Percentiles rank a stretch among this genome's conserved stretches.
Evolutionary conservation across 2,797 vertebrate genomes (phyloP).

Genomic region (Phyllotis vaccarum): DNA sequence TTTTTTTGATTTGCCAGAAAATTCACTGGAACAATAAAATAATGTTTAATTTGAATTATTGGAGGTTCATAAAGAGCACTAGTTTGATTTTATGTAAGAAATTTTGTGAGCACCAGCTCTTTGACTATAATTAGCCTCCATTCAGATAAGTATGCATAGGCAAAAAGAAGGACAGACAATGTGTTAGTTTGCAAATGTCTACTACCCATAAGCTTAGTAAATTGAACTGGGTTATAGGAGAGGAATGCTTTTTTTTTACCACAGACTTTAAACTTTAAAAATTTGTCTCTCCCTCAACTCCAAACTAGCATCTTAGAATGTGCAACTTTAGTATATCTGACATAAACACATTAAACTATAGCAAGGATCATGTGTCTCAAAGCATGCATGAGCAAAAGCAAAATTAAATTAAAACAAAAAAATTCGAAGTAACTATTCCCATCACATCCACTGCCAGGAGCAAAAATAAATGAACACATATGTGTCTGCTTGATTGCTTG

Average conservation of each 20-base stretch:
- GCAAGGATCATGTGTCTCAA: background rate
- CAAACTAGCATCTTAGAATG: background rate
- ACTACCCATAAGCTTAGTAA: background rate
- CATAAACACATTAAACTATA: background rate
- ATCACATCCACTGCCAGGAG: background rate
- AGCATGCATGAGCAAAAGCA: background rate
- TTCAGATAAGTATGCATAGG: background rate
- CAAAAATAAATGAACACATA: background rate
- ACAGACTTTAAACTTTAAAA: background rate
- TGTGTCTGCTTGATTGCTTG: background rate
- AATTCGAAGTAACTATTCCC: background rate
- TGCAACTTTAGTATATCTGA: background rate
- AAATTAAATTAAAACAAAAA: background rate
- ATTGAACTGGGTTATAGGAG: background rate
- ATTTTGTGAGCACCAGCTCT: background rate
- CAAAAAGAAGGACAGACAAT: background rate
- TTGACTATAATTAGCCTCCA: background rate
- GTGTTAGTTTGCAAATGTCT: background rate
- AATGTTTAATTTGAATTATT: background rate
- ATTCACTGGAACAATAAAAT: background rate
- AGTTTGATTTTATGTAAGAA: background rate
- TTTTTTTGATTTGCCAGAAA: conserved; percentile 29
- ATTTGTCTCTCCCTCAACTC: background rate
- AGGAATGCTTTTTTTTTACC: background rate
- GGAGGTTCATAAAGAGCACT: background rate